A percentile compares a stretch with the other conserved stretches of the same genome.
These are phyloP conservation scores for Bubo scandiacus DNA, from an alignment of 2,113 vertebrate genomes.

Conservation along the genomic window DNA sequence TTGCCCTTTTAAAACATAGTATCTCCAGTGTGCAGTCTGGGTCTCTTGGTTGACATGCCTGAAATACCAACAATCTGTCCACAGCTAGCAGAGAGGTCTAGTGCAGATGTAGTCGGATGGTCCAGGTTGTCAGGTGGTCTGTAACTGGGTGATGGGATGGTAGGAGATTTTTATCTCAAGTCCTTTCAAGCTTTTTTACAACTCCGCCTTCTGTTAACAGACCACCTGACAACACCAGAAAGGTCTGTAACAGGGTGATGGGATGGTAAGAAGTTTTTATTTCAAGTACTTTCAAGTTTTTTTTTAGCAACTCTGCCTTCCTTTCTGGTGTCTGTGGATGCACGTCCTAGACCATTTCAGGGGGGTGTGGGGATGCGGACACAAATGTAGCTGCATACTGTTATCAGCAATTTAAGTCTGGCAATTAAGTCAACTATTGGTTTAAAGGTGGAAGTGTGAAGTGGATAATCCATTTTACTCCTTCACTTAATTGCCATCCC, in stretches of 20 bases:
- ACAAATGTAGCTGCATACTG: background rate
- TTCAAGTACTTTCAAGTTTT: background rate
- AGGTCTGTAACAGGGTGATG: background rate
- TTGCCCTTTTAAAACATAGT: background rate
- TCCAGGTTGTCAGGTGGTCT: background rate
- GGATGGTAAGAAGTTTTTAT: background rate
- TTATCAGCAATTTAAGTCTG: background rate
- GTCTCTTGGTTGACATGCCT: background rate
- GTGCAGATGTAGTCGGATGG: background rate
- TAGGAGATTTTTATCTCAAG: background rate
- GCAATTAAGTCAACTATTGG: background rate
- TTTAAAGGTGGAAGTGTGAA: background rate
- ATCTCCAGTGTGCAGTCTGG: background rate
- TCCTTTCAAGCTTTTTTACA: background rate
- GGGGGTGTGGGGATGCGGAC: too few species aligned
- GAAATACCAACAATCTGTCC: background rate
- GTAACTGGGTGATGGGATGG: background rate
- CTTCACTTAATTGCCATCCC: background rate
- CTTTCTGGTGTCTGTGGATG: background rate
- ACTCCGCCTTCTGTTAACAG: background rate
- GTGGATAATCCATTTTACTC: background rate
- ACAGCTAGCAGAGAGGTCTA: background rate
- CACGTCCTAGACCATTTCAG: background rate
- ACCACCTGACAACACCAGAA: too few species aligned
- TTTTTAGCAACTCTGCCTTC: background rate